Evolutionary conservation across 2,113 vertebrate genomes (phyloP), one percentile per base, ranked within the genome.

Genomic region (Parus major): DNA sequence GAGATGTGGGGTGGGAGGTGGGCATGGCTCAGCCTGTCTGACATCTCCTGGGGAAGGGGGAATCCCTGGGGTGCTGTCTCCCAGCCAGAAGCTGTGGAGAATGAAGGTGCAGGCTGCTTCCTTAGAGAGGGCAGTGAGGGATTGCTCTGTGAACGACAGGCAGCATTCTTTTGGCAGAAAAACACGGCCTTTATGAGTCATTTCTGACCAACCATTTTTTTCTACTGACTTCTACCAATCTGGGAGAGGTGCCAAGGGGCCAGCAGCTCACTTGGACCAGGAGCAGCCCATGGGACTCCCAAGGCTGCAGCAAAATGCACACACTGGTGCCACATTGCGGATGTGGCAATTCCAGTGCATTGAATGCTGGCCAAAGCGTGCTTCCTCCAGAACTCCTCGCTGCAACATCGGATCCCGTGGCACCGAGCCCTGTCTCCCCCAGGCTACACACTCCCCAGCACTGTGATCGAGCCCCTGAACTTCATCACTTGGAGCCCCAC

Each of bases 131-230:
- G 65, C 33, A 79, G 87, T 1, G 20, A 88, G 95, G 90, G 86
- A 93, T 88, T 59, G 90, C 88, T 95, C 88, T 83, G 88, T 78
- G 83, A 96, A 35, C 27, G 19, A 90, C 94, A 95, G 88, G 94
- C 96, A 96, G 92, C 95, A 91, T 96, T 96, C 96, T 82, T 93
- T 68, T 96, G 96, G 96, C 96, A 97, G 94, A 86, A 96, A 94
- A 94, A 95, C 91, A 86, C 47, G 86, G 96, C 95, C 96, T 93
- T 94, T 97, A 94, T 97, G 96, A 97, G 92, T 97, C 95, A 97
- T 86, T 97, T 90, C 92, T 97, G 96, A 96, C 95, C 96, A 97
- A 97, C 96, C 94, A 95, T 97, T 97, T 97, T 94, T 96, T 94
- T 96, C 94, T 97, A 88, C 94, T 96, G 96, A 97, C 94, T 97